Conservation (phyloP, 2,113 vertebrate species). For the Blennius ocellaris region DNA sequence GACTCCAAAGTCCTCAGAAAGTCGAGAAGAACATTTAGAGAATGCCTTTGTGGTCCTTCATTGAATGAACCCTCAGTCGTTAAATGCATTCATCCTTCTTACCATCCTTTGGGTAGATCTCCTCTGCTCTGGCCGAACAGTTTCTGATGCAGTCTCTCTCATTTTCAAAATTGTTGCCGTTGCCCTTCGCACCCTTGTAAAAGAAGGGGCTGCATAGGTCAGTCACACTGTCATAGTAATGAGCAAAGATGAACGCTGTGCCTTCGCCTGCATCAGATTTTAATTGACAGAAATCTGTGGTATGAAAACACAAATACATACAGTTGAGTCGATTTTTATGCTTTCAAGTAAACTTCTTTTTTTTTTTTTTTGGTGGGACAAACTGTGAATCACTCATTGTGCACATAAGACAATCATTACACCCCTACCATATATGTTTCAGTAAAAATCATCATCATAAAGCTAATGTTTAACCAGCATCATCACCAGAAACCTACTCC, state of each 20-base stretch:
- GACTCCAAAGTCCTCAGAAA: conserved; percentile 59
- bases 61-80: no score
- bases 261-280: conserved; percentile 39
- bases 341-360: background rate
- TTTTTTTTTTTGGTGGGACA: background rate
- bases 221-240: conserved; percentile 41
- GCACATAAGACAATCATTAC: background rate
- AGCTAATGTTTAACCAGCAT: conserved; percentile 78
- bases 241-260: rapidly evolving
- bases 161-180: conserved; percentile 75
- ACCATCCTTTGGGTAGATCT: conserved; percentile 72
- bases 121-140: conserved; percentile 64
- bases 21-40: background rate
- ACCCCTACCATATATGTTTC: conserved; percentile 16
- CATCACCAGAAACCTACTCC: conserved; percentile 66
- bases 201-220: conserved; percentile 74
- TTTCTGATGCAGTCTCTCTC: conserved; percentile 75
- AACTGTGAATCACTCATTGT: background rate
- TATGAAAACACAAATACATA: conserved; percentile 15
- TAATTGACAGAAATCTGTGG: conserved; percentile 69
- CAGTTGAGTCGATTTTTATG: background rate
- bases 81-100: conserved; percentile 30
- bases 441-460: conserved; percentile 7
- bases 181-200: conserved; percentile 76
- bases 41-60: no score